phyloP scores from a whole-genome alignment of 2,888 invertebrate genomes.

The Rotaria sp. region DNA sequence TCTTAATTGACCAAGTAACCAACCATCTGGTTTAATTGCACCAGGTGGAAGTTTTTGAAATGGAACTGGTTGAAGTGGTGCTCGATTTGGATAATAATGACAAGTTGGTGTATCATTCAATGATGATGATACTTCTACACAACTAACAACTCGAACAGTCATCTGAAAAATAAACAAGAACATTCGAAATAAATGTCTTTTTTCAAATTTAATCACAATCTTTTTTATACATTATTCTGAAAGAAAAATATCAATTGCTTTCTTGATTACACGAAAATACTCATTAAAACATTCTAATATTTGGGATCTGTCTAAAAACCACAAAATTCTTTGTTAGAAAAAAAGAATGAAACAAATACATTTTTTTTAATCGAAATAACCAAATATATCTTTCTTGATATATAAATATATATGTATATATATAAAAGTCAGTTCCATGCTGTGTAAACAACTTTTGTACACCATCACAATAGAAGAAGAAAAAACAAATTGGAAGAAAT shows the following conservation, averaged over 20 bases:
- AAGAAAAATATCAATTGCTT: no score
- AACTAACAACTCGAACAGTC: not conserved
- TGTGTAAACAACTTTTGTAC: not conserved
- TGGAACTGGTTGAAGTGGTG: not conserved
- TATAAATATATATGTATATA: not conserved
- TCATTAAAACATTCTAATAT: not conserved
- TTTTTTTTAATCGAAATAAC: not conserved
- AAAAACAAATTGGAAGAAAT: not conserved
- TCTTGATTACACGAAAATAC: no score
- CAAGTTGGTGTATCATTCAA: not conserved
- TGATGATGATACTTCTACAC: not conserved
- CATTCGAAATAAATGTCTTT: no score
- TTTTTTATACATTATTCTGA: no score
- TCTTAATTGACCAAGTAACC: not conserved
- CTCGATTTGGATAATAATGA: conserved; percentile 1
- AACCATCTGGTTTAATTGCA: not conserved
- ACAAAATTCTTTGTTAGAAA: not conserved
- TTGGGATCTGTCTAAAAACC: not conserved
- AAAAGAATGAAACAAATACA: not conserved
- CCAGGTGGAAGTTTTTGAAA: conserved; percentile 25
- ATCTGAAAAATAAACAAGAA: not conserved
- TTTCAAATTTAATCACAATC: no score
- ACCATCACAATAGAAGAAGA: not conserved
- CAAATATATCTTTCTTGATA: not conserved
- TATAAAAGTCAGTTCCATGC: not conserved